phyloP scores from a whole-genome alignment of 1,140 invertebrate genomes.

The Meloidogyne exigua region DNA sequence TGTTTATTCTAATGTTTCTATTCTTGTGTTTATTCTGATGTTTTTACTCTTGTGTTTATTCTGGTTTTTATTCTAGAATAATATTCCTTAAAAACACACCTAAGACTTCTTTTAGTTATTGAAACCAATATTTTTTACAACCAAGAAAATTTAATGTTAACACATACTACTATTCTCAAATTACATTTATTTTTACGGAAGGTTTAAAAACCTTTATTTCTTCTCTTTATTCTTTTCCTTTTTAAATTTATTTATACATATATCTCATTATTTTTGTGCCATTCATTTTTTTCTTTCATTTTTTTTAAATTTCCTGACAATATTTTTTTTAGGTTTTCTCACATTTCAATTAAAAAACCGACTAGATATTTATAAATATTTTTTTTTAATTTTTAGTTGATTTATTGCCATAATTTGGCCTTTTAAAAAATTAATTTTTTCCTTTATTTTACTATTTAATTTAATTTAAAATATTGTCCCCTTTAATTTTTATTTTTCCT shows the following conservation, averaged over 20 bases:
- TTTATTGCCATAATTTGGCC: too few species aligned
- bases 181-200: not conserved
- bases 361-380: not conserved
- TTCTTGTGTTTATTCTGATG: too few species aligned
- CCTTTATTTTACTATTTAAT: too few species aligned
- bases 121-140: not conserved
- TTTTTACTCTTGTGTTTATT: too few species aligned
- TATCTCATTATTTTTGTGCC: not conserved
- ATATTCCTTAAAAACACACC: too few species aligned
- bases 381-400: not conserved
- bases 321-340: not conserved
- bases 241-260: not conserved
- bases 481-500: too few species aligned
- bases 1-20: too few species aligned
- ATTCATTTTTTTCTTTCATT: not conserved
- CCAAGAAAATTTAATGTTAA: not conserved
- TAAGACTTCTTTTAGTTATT: not conserved
- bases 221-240: not conserved
- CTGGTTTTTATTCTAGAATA: too few species aligned
- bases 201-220: not conserved
- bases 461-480: too few species aligned
- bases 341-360: not conserved
- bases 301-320: not conserved
- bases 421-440: not conserved
- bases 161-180: not conserved